Percentiles rank a stretch among this genome's conserved stretches.
phyloP scores from a whole-genome alignment of 2,797 vertebrate species.

The Spatula versicolor region DNA sequence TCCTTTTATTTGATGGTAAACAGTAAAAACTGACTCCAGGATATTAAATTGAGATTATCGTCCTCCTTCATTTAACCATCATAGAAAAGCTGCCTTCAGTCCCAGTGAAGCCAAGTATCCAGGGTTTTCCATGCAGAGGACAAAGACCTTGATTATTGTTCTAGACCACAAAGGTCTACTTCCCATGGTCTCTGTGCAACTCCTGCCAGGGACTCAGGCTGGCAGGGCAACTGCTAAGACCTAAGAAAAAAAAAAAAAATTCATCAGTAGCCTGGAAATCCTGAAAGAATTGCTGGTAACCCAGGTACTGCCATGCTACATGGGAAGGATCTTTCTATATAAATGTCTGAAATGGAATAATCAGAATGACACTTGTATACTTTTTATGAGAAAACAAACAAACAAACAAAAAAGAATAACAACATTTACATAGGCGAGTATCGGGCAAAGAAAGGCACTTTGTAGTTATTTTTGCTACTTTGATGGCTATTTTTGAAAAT shows the following conservation, averaged over 20 bases:
- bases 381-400: background rate
- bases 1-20: background rate
- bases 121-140: background rate
- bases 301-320: background rate
- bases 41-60: conserved; percentile 5
- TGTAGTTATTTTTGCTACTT: background rate
- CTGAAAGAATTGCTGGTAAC: background rate
- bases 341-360: background rate
- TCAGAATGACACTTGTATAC: background rate
- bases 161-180: background rate
- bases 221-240: background rate
- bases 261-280: background rate
- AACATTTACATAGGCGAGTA: background rate
- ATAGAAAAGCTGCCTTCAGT: background rate
- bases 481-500: background rate
- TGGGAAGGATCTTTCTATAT: background rate
- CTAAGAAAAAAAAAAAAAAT: background rate
- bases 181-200: background rate
- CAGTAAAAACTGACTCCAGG: background rate
- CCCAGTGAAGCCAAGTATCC: background rate
- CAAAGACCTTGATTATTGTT: background rate
- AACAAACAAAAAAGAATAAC: background rate
- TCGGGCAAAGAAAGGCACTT: background rate
- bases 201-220: background rate
- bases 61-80: background rate